Conservation (phyloP, 1,140 invertebrate species). For the Trinorchestia longiramus region DNA sequence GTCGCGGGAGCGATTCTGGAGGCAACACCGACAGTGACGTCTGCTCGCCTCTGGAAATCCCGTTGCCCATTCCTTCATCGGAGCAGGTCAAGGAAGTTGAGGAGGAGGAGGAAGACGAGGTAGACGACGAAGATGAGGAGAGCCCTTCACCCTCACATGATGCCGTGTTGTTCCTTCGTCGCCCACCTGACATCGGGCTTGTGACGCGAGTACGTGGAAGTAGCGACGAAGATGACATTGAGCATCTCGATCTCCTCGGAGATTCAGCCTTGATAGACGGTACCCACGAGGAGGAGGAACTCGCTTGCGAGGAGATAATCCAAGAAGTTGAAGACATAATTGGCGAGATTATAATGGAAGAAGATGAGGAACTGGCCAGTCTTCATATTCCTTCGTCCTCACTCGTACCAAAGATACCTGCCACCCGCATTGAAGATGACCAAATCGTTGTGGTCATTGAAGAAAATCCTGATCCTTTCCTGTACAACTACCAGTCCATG, state of each 20-base stretch:
- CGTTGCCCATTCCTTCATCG: slow-evolving; percentile 65
- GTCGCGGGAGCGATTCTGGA: slow-evolving; percentile 65
- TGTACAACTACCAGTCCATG: slow-evolving; percentile 63
- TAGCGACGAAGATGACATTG: slow-evolving; percentile 66
- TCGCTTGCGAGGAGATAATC: slow-evolving; percentile 35
- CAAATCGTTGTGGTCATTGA: slow-evolving; percentile 65
- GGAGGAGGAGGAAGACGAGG: slow-evolving; percentile 73
- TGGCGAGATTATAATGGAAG: slow-evolving; percentile 20
- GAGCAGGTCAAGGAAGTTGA: slow-evolving; percentile 77
- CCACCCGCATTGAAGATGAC: slow-evolving; percentile 54
- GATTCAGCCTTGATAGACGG: slow-evolving; percentile 23
- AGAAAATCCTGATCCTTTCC: slow-evolving; percentile 61
- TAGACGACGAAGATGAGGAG: slow-evolving; percentile 70
- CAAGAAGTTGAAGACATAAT: slow-evolving; percentile 40
- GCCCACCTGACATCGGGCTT: slow-evolving; percentile 73
- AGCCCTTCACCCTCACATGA: slow-evolving; percentile 70
- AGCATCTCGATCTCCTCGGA: slow-evolving; percentile 58
- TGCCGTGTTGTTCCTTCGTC: slow-evolving; percentile 72
- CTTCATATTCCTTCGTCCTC: slow-evolving; percentile 13
- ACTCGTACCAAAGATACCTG: neutral
- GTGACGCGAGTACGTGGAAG: slow-evolving; percentile 71
- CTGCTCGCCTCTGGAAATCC: slow-evolving; percentile 66
- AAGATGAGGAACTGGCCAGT: neutral
- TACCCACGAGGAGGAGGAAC: slow-evolving; percentile 38
- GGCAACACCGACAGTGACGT: slow-evolving; percentile 66